These are phyloP conservation scores for Catamblyrhynchus diadema DNA, from an alignment of 2,797 vertebrate genomes.

Conservation along the genomic window DNA sequence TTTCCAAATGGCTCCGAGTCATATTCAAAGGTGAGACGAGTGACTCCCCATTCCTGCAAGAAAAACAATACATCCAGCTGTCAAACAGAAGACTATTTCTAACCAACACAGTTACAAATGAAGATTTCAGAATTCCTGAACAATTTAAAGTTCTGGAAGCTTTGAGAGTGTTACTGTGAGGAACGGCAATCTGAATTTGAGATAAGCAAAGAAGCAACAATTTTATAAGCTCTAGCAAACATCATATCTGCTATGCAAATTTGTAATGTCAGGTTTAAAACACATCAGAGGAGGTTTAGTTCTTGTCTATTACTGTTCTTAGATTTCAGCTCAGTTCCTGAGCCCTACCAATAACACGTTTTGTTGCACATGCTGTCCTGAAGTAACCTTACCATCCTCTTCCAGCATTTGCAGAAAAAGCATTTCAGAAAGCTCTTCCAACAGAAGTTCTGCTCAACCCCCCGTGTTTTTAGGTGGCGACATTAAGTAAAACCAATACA, in stretches of 20 bases:
- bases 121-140: not conserved
- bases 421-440: not conserved
- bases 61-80: not conserved
- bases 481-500: not conserved
- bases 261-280: not conserved
- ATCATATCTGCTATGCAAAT: not conserved
- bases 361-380: not conserved
- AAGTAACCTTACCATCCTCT: not conserved
- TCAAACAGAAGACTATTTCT: not conserved
- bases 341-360: not conserved
- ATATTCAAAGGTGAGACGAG: slow-evolving; percentile 91
- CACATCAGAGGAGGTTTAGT: not conserved
- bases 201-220: not conserved
- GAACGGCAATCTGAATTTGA: not conserved
- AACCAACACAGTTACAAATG: not conserved
- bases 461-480: fast-evolving
- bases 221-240: not conserved
- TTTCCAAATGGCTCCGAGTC: slow-evolving; percentile 96
- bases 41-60: slow-evolving; percentile 92
- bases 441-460: not conserved
- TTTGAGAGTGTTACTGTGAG: not conserved
- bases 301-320: not conserved
- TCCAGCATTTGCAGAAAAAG: not conserved
- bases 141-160: not conserved
- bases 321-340: not conserved